Percentiles rank a stretch among this genome's conserved stretches.
Evolutionary conservation across 1,140 invertebrate species (phyloP).

Genomic region (Bombus ignitus): DNA sequence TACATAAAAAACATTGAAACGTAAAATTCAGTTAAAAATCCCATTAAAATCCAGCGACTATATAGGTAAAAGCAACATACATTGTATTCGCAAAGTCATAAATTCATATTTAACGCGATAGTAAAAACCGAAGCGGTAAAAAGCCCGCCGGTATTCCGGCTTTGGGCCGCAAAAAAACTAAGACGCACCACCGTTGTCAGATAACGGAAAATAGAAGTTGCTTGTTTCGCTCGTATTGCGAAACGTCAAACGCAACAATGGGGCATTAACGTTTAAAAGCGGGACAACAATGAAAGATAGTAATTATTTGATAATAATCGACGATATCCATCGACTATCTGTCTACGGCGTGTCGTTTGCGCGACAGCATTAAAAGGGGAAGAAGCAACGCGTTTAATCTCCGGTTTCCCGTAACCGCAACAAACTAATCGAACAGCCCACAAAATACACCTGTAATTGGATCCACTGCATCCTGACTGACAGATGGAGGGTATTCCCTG

Average conservation of each 20-base stretch:
- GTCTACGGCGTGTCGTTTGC: background rate
- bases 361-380: background rate
- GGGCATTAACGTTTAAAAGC: background rate
- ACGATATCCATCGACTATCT: background rate
- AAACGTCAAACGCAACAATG: background rate
- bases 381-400: conserved; percentile 45
- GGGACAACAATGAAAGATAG: background rate
- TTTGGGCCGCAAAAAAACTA: conserved; percentile 12
- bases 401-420: conserved; percentile 44
- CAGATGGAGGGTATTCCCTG: conserved; percentile 24
- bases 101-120: conserved; percentile 36
- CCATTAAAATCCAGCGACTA: too few relatives aligned
- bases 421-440: conserved; percentile 24
- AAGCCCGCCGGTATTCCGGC: background rate
- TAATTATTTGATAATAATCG: conserved; percentile 37
- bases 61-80: background rate
- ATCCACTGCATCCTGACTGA: conserved; percentile 33
- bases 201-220: conserved; percentile 7
- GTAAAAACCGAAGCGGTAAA: conserved; percentile 5
- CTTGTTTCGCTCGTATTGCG: background rate
- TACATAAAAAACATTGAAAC: background rate
- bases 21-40: background rate
- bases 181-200: conserved; percentile 3
- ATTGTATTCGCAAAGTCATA: conserved; percentile 11
- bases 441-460: conserved; percentile 40